Base-by-base conservation (phyloP, 2,888 invertebrate species). In the Patella pellucida region DNA sequence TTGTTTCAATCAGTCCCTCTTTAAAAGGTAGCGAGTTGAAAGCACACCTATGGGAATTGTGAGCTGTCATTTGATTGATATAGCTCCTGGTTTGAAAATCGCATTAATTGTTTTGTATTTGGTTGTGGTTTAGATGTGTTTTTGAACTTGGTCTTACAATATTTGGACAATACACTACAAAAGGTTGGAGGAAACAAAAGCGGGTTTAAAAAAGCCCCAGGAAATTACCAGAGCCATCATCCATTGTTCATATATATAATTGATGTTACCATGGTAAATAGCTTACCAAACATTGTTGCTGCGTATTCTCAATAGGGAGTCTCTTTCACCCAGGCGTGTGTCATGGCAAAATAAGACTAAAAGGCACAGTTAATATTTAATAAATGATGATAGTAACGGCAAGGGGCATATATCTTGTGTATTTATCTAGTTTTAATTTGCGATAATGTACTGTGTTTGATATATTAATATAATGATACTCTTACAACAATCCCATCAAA, bases 231-330 rank as follows among this genome's bases (percentile, higher is more conserved):
- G 73, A 68, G 69, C 68, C 68, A 54, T 27, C 68, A 67, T 67
- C 72, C 62, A 67, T 72, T 72, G 72, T 72, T 72, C 68, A 52
- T 73, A 73, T 73, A 73, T 27, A 68, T 54, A 68, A 73, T 68
- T 67, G 68, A 16, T 31, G 23, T 52, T 62, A 27, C 50, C 50
- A 50, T 52, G 51, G 73, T 23, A 62, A 62, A 62, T 62, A 62
- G 62, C 62, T 62, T 62, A 62, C 23, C 62, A 19, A 62, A 62
- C 23, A 62, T 41, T 41, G 41, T 41, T 41, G 41, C 41, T 41
- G 41, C 41, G 9, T 41, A 9, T 41, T 9, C 41, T 41, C 41
- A 41, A 41, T 41, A 41, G 41, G 41, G 41, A 41, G 41, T 41
- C 41, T 41, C 41, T 41, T 41, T 41, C 41, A 41, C 41, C 41